phyloP scores from a whole-genome alignment of 1,140 invertebrate species.

The Sinonovacula constricta region DNA sequence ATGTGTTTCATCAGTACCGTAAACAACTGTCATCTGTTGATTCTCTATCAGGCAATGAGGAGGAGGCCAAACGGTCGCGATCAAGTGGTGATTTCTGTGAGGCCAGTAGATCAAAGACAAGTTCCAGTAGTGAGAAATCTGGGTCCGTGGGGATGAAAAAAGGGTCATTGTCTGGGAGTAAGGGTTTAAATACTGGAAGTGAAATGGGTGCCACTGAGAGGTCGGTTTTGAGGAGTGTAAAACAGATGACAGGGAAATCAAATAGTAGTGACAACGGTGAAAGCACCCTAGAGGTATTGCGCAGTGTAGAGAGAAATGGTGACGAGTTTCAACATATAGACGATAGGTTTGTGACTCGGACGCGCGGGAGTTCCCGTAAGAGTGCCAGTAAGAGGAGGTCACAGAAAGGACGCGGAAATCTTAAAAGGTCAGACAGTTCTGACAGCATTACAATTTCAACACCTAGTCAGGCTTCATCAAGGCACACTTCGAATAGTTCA shows the following conservation, averaged over 20 bases:
- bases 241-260: conserved; percentile 53
- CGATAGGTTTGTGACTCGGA: conserved; percentile 71
- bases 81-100: conserved; percentile 35
- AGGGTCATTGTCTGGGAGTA: conserved; percentile 2
- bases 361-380: conserved; percentile 40
- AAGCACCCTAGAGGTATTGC: conserved; percentile 57
- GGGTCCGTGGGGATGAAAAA: conserved; percentile 19
- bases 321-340: conserved; percentile 62
- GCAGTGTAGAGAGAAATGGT: conserved; percentile 60
- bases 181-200: conserved; percentile 3
- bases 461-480: conserved; percentile 63
- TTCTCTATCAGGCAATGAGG: conserved; percentile 10
- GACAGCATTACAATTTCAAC: conserved; percentile 73
- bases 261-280: conserved; percentile 42
- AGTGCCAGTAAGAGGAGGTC: conserved; percentile 52
- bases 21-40: conserved; percentile 12
- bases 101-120: conserved; percentile 3
- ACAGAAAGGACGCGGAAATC: conserved; percentile 43
- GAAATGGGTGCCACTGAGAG: conserved; percentile 55
- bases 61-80: conserved; percentile 26
- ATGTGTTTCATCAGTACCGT: conserved; percentile 47
- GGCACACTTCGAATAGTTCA: conserved; percentile 66
- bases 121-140: conserved; percentile 42
- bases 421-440: conserved; percentile 55
- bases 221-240: conserved; percentile 63